Conservation (phyloP, 1,140 invertebrate species). For the Popillia japonica region DNA sequence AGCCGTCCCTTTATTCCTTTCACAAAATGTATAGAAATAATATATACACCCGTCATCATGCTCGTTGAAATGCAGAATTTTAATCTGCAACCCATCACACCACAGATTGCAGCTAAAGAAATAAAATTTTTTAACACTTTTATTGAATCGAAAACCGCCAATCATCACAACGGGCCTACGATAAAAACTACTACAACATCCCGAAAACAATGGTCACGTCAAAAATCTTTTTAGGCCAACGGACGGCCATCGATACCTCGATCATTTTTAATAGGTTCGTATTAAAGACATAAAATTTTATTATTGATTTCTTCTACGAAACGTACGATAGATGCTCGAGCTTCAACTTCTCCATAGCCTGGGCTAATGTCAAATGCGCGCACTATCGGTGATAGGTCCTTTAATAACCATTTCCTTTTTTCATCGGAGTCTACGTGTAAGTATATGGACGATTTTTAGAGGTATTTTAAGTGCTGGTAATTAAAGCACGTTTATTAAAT, state of each 20-base stretch:
- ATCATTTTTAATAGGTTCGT: constrained; percentile 30
- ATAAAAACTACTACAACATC: not conserved
- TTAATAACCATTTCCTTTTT: constrained; percentile 9
- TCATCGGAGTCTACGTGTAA: not conserved
- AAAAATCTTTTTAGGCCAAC: not conserved
- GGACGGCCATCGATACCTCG: not conserved
- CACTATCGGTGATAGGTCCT: not conserved
- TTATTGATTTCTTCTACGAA: constrained; percentile 19
- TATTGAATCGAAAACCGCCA: not conserved
- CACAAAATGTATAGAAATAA: too few species aligned
- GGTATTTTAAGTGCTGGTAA: constrained; percentile 3
- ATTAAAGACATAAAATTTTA: constrained; percentile 28
- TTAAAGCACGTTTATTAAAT: constrained; percentile 1
- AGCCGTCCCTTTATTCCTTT: too few species aligned
- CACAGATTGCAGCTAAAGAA: not conserved
- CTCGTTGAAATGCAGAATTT: too few species aligned
- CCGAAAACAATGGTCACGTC: not conserved
- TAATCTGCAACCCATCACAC: too few species aligned
- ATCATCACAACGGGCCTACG: not conserved
- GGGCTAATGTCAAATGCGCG: not conserved
- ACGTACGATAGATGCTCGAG: constrained; percentile 5
- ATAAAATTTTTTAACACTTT: not conserved
- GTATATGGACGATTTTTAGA: not conserved
- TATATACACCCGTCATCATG: too few species aligned
- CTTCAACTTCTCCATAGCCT: not conserved